phyloP scores from a whole-genome alignment of 2,797 vertebrate species.

The Fringilla coelebs region DNA sequence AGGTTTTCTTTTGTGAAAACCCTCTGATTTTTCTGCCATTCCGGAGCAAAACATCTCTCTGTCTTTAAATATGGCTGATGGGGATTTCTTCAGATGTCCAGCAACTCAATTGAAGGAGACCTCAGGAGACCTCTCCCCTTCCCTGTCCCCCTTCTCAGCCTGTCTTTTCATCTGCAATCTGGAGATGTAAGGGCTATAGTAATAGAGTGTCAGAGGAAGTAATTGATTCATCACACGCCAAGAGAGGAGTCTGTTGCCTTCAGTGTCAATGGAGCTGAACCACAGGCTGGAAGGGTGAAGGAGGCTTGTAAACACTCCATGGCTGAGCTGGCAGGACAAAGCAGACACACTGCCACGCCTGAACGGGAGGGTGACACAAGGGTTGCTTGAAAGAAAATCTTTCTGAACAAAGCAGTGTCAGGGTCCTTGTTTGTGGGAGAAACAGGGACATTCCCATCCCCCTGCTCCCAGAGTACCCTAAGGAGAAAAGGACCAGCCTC shows the following conservation, averaged over 20 bases:
- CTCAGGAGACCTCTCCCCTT: constrained; percentile 59
- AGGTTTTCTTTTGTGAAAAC: constrained; percentile 21
- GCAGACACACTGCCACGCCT: neutral
- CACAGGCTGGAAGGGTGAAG: constrained; percentile 69
- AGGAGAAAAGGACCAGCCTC: neutral
- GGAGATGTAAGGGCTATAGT: constrained; percentile 63
- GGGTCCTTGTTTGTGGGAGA: neutral
- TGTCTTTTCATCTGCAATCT: constrained; percentile 66
- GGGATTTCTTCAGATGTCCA: constrained; percentile 51
- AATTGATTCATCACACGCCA: constrained; percentile 75
- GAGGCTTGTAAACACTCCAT: constrained; percentile 72
- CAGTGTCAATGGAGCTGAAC: constrained; percentile 76
- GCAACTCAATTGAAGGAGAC: constrained; percentile 49
- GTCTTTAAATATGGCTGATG: constrained; percentile 54
- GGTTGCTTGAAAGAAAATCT: constrained; percentile 59
- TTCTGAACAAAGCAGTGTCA: constrained; percentile 26
- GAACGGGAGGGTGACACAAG: constrained; percentile 43
- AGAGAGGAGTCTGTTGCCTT: constrained; percentile 71
- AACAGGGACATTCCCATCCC: neutral
- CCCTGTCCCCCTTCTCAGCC: constrained; percentile 40
- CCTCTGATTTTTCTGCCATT: constrained; percentile 59
- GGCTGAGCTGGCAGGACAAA: constrained; percentile 72
- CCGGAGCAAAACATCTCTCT: constrained; percentile 54
- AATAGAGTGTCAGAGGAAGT: constrained; percentile 77
- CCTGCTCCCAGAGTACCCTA: neutral